Percentiles rank a stretch among this genome's conserved stretches.
Evolutionary conservation across 2,113 vertebrate genomes (phyloP).

Genomic region (Ictalurus furcatus): DNA sequence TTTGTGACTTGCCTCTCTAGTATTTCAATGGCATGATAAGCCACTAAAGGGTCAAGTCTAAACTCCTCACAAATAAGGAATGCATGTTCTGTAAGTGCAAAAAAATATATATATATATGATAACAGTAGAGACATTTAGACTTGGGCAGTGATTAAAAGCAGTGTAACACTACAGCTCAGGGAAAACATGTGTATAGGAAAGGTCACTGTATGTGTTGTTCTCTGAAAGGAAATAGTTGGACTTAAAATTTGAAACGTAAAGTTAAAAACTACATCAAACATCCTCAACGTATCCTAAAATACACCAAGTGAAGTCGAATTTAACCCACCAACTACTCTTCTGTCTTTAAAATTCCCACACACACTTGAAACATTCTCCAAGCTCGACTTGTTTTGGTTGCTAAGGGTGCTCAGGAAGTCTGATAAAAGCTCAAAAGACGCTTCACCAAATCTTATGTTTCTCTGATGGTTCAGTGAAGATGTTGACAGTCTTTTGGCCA

Average conservation of each 20-base stretch:
- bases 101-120: neutral
- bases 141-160: neutral
- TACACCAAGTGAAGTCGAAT: neutral
- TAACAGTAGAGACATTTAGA: neutral
- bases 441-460: conserved; percentile 59
- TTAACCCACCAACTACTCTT: conserved; percentile 62
- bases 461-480: neutral
- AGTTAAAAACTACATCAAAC: neutral
- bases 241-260: neutral
- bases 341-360: conserved; percentile 62
- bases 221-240: neutral
- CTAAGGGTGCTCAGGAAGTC: conserved; percentile 67
- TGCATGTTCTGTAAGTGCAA: conserved; percentile 63
- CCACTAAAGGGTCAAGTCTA: conserved; percentile 65
- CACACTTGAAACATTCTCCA: conserved; percentile 54
- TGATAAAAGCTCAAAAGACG: conserved; percentile 61
- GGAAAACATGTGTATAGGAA: neutral
- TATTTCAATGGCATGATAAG: conserved; percentile 72
- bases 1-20: conserved; percentile 66
- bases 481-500: neutral
- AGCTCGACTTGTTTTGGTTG: conserved; percentile 64
- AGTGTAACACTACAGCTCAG: neutral
- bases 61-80: conserved; percentile 67
- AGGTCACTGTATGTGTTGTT: too few species aligned
- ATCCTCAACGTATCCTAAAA: too few species aligned